These are phyloP conservation scores for Helicoverpa assulta DNA, from an alignment of 2,888 invertebrate species.

Conservation along the genomic window DNA sequence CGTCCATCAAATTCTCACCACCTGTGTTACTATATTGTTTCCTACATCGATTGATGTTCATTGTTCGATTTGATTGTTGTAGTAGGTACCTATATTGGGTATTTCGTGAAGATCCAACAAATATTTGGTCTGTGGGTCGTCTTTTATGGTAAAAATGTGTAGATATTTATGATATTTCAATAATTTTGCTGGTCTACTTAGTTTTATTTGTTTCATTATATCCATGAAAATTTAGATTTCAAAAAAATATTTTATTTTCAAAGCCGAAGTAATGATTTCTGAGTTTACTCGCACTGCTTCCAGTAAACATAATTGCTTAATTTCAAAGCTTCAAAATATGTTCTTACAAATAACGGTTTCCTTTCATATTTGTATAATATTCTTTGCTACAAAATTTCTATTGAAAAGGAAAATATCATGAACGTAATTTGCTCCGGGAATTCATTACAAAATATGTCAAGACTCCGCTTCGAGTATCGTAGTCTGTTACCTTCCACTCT, in stretches of 20 bases:
- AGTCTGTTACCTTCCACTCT: background rate
- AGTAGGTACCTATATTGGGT: too few species aligned
- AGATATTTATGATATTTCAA: too few species aligned
- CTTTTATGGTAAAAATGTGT: too few species aligned
- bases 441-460: background rate
- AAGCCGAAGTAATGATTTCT: too few species aligned
- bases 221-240: too few species aligned
- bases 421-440: background rate
- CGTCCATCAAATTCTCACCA: constrained; percentile 40
- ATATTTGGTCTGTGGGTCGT: background rate
- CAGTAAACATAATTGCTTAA: too few species aligned
- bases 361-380: background rate
- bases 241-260: too few species aligned
- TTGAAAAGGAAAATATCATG: background rate
- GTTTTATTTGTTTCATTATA: too few species aligned
- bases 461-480: background rate
- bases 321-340: too few species aligned
- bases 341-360: too few species aligned
- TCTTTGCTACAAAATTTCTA: background rate
- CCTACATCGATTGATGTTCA: constrained; percentile 40
- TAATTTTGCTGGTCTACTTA: too few species aligned
- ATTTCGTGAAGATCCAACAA: background rate
- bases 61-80: constrained; percentile 38
- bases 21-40: constrained; percentile 37
- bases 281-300: too few species aligned